Percentiles rank a stretch among this genome's conserved stretches.
Conservation (phyloP, 2,113 vertebrate species). For the Leiothrix lutea region DNA sequence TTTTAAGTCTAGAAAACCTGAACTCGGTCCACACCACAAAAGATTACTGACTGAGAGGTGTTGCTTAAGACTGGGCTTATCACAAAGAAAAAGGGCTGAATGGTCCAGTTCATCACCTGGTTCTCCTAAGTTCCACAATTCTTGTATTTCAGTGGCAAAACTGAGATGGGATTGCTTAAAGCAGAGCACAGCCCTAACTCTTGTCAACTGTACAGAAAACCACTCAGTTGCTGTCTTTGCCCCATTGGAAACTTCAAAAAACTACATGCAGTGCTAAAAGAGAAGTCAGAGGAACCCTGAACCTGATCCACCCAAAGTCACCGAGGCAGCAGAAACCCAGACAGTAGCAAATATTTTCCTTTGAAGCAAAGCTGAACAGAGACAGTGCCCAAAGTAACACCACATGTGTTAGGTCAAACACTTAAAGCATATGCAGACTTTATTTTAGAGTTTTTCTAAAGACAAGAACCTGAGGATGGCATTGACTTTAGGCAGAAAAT, state of each 20-base stretch:
- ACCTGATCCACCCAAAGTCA: background rate
- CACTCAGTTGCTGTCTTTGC: rapidly evolving
- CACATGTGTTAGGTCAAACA: background rate
- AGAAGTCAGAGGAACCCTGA: background rate
- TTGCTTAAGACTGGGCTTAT: background rate
- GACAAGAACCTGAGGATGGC: background rate
- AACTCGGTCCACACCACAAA: background rate
- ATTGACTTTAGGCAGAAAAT: background rate
- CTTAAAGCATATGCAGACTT: background rate
- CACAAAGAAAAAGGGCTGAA: background rate
- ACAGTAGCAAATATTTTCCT: background rate
- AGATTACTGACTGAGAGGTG: background rate
- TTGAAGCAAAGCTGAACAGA: background rate
- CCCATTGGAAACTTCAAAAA: background rate
- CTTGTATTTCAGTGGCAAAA: background rate
- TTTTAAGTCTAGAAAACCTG: background rate
- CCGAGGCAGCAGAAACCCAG: background rate
- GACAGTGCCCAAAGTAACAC: background rate
- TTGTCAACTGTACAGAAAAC: background rate
- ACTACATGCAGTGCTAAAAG: background rate
- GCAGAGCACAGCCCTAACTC: background rate
- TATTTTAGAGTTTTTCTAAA: background rate
- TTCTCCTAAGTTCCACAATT: background rate
- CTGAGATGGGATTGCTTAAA: background rate
- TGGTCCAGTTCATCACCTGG: background rate